phyloP scores from a whole-genome alignment of 2,113 vertebrate species.

The mouse (Mus musculus) region DNA sequence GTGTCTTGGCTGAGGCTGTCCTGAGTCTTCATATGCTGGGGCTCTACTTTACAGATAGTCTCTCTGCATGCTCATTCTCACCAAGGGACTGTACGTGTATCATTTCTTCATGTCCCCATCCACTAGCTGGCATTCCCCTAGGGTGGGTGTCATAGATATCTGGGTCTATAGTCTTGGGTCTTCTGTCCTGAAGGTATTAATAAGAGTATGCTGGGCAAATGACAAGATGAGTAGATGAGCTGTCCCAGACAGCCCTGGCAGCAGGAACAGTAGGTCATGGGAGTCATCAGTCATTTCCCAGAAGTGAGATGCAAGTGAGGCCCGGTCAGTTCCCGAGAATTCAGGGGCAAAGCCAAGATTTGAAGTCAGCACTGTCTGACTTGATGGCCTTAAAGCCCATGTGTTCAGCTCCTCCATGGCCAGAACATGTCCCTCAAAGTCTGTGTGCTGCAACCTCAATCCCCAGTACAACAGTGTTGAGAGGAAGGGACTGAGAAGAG shows the following conservation, averaged over 20 bases:
- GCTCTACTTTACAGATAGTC: fast-evolving
- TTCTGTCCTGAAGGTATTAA: neutral
- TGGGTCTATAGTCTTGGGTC: neutral
- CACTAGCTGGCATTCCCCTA: fast-evolving
- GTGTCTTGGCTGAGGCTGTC: neutral
- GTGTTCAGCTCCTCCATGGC: neutral
- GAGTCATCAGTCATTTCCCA: neutral
- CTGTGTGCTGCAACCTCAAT: neutral
- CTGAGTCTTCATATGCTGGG: neutral
- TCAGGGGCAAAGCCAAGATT: neutral
- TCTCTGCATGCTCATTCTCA: fast-evolving
- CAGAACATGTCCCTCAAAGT: neutral
- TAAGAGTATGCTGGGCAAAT: neutral
- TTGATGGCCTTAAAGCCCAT: neutral
- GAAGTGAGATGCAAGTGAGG: neutral
- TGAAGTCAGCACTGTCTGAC: neutral
- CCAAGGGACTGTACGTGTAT: fast-evolving
- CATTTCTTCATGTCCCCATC: neutral
- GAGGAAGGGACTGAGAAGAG: neutral
- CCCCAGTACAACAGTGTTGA: no score
- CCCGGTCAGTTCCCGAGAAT: neutral
- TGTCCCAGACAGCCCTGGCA: neutral
- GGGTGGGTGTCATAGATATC: neutral
- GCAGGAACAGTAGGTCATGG: neutral
- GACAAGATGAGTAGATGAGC: neutral